These are phyloP conservation scores for Pyrgus malvae DNA, from an alignment of 2,888 invertebrate species.

Conservation along the genomic window DNA sequence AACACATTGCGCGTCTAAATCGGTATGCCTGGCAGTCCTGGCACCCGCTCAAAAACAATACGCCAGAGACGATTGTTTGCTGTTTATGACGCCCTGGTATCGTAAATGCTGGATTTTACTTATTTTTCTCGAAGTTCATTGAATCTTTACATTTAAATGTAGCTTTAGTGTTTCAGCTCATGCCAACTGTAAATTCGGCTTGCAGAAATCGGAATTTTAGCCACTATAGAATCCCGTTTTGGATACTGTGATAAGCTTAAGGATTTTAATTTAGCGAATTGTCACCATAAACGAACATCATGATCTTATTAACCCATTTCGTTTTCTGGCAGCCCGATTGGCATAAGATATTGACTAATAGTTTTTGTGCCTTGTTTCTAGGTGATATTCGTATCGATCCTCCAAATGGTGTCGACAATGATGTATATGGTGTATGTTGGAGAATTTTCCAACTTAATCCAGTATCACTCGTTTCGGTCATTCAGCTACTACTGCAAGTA, in stretches of 20 bases:
- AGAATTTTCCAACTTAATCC: constrained; percentile 68
- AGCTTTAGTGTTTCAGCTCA: not conserved
- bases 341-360: too few species aligned
- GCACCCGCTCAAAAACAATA: constrained; percentile 23
- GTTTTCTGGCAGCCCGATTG: too few species aligned
- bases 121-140: constrained; percentile 4
- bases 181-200: too few species aligned
- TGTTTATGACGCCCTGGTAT: constrained; percentile 8
- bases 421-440: constrained; percentile 67
- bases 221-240: too few species aligned
- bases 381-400: constrained; percentile 58
- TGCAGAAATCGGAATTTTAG: too few species aligned
- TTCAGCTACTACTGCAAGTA: constrained; percentile 62
- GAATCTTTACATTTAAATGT: not conserved
- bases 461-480: constrained; percentile 60
- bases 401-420: constrained; percentile 61
- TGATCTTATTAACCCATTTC: too few species aligned
- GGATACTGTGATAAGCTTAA: too few species aligned
- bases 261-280: too few species aligned
- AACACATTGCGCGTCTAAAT: constrained; percentile 20
- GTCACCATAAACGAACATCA: too few species aligned
- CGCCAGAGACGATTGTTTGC: constrained; percentile 9
- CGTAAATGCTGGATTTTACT: constrained; percentile 5
- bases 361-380: too few species aligned
- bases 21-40: constrained; percentile 20